Conservation (phyloP, 2,797 vertebrate species). For the Natrix natrix region DNA sequence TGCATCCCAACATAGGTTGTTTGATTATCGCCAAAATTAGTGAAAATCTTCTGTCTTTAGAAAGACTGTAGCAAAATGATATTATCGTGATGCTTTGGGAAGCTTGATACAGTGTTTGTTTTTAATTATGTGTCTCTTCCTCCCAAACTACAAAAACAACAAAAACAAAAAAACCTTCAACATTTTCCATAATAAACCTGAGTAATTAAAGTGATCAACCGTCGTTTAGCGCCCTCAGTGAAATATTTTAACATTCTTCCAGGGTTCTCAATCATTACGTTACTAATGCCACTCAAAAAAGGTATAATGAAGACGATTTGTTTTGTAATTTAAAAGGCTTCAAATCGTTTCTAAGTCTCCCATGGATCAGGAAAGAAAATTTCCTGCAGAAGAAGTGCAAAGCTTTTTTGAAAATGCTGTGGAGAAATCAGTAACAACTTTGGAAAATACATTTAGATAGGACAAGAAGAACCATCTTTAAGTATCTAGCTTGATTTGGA, state of each 20-base stretch:
- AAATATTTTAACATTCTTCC: conserved; percentile 32
- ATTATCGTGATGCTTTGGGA: conserved; percentile 43
- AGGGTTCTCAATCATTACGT: conserved; percentile 55
- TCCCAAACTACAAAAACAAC: conserved; percentile 46
- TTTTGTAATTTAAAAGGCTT: background rate
- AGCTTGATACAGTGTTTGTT: conserved; percentile 43
- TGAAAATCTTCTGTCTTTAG: conserved; percentile 24
- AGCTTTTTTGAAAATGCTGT: background rate
- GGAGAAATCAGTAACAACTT: background rate
- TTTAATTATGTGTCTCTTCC: conserved; percentile 56
- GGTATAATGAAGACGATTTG: background rate
- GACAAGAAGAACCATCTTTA: background rate
- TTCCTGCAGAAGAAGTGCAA: background rate
- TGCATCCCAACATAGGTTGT: background rate
- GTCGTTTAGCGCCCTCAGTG: conserved; percentile 47
- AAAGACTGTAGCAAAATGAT: conserved; percentile 52
- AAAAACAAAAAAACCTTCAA: conserved; percentile 33
- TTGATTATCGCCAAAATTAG: background rate
- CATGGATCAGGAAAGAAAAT: background rate
- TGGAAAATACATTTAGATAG: background rate
- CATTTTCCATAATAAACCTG: conserved; percentile 48
- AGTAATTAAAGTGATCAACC: conserved; percentile 55
- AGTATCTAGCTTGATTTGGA: background rate
- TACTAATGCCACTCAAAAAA: conserved; percentile 52
- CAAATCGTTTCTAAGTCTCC: background rate